These are phyloP conservation scores for Spongilla lacustris DNA, from an alignment of 37 sponge, comb jelly and placozoan genomes.

Conservation along the genomic window DNA sequence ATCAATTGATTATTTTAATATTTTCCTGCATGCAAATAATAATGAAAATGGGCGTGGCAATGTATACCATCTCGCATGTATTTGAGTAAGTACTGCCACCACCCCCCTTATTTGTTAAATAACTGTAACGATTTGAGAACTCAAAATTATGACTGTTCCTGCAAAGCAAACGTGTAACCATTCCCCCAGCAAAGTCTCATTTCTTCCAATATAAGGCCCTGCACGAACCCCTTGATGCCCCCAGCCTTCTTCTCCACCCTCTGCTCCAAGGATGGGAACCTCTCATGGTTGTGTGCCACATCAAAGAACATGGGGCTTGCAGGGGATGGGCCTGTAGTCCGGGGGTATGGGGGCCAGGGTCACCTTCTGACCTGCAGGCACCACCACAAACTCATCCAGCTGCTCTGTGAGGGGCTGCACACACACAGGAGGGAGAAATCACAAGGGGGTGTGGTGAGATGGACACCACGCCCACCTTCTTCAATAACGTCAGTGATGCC, in stretches of 20 bases:
- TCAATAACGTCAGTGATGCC: conserved; percentile 13
- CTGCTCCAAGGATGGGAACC: conserved; percentile 85
- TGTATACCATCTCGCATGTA: background rate
- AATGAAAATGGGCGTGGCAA: background rate
- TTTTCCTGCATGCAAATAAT: no score
- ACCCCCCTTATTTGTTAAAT: no score
- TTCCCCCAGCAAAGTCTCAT: background rate
- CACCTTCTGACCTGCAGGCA: conserved; percentile 55
- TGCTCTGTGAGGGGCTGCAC: conserved; percentile 78
- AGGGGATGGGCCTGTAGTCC: conserved; percentile 86
- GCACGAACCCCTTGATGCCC: conserved; percentile 82
- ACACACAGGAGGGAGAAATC: no score
- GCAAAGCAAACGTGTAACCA: no score
- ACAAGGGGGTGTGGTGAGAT: background rate
- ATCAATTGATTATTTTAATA: no score
- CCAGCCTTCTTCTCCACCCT: conserved; percentile 84
- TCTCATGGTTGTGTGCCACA: conserved; percentile 89
- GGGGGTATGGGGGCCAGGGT: conserved; percentile 92
- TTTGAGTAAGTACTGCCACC: no score
- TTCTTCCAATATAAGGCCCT: conserved; percentile 89
- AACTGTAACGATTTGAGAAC: no score
- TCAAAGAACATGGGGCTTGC: conserved; percentile 99
- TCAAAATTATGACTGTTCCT: no score
- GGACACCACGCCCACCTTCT: background rate
- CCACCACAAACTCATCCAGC: conserved; percentile 69